phyloP scores from a whole-genome alignment of 2,888 invertebrate genomes.

The Callosobruchus maculatus region DNA sequence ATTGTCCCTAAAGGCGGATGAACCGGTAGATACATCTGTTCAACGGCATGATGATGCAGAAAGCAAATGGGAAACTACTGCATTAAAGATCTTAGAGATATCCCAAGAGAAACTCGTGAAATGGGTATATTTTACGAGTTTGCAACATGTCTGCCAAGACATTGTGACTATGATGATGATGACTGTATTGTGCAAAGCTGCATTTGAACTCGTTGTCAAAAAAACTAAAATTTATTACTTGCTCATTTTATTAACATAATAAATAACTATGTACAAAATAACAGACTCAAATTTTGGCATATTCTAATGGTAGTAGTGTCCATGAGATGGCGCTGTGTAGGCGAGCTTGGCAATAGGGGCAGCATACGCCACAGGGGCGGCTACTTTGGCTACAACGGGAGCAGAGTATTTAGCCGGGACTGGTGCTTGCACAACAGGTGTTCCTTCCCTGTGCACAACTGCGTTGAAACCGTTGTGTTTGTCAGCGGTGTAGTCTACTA shows the following conservation, averaged over 20 bases:
- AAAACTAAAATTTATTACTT: not conserved
- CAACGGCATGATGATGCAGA: too few relatives aligned
- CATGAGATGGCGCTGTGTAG: slow-evolving; percentile 7
- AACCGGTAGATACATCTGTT: too few relatives aligned
- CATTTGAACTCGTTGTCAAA: not conserved
- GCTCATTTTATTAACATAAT: not conserved
- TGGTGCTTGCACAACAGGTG: slow-evolving; percentile 22
- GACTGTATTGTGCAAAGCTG: too few relatives aligned
- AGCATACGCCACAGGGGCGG: slow-evolving; percentile 5
- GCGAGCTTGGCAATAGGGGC: slow-evolving; percentile 4
- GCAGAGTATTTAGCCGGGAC: slow-evolving; percentile 16
- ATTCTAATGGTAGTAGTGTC: not conserved
- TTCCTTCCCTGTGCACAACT: slow-evolving; percentile 46
- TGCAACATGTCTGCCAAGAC: too few relatives aligned
- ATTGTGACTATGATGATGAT: too few relatives aligned
- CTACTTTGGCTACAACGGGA: slow-evolving; percentile 16
- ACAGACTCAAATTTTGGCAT: not conserved
- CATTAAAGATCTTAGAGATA: too few relatives aligned
- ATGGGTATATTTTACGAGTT: too few relatives aligned
- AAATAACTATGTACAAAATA: not conserved
- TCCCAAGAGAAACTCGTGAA: too few relatives aligned
- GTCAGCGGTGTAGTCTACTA: slow-evolving; percentile 54
- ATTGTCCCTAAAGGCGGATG: too few relatives aligned
- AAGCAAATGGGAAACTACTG: too few relatives aligned
- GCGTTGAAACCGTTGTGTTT: slow-evolving; percentile 55